Base-by-base conservation (phyloP, 2,797 vertebrate species). In the Toxotes lorentzi region DNA sequence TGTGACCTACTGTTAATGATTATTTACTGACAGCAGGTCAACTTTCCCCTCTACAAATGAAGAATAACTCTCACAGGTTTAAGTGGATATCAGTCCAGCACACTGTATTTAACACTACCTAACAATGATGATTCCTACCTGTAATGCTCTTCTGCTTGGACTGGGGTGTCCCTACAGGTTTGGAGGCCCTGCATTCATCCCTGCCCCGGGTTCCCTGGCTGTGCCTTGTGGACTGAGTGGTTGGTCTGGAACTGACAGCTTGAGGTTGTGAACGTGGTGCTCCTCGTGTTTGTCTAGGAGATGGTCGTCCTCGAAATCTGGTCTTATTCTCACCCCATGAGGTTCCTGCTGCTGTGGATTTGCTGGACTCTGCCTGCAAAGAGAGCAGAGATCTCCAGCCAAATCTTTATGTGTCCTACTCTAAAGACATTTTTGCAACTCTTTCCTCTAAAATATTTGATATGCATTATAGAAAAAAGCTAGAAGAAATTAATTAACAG, bases 351-450 rank as follows among this genome's bases (percentile, higher is more conserved):
- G 30, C 23, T 27, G 62, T 30, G 0, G 75, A 75, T 82, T 78
- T 91, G 16, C 65, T 78, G 32, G 88, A 70, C 30, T 82, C 75
- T 35, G 60, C 63, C 95, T 96, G 84, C 66, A 90, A 92, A 9
- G 10, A 38, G 35, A 38, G 35, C 35, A 77, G 64, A 70, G 11
- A 83, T 38, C 11, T 60, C 34, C 9, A 72, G 38, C n/a, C 13
- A 45, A 38, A 71, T 66, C 14, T 21, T 19, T 23, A 2, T 34
- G 9, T 35, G 2, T 43, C 23, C n/a, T 12, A 30, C 1, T 23
- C 30, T 7, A 60, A 50, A 63, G 38, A 27, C 4, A 38, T 1
- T 9, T 27, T 30, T 24, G 1, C 10, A 47, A 30, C 27, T 7
- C 5, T 17, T 50, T 19, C n/a, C 23, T 5, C 4, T 1, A 30